Evolutionary conservation across 2,113 vertebrate genomes (phyloP).

Genomic region (Pan troglodytes): NHGRI_mPanTro3-v2.1_pri NC_072402.2:162593501-162594000

Average conservation of each 20-base stretch:
- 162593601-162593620: slow-evolving; percentile 2
- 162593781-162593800: neutral
- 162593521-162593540: slow-evolving; percentile 4
- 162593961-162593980: no score
- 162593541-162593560: neutral
- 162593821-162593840: neutral
- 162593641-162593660: neutral
- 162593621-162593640: neutral
- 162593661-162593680: neutral
- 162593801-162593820: neutral
- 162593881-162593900: no score
- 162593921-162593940: no score
- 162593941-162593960: no score
- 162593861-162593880: slow-evolving; percentile 3
- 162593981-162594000: no score
- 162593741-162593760: neutral
- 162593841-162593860: neutral
- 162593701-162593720: neutral
- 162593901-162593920: no score
- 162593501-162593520: neutral
- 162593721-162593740: neutral
- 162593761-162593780: neutral
- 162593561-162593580: slow-evolving; percentile 36
- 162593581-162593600: slow-evolving; percentile 13
- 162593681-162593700: neutral